Conservation (phyloP, 2,113 vertebrate species). For the Nerophis ophidion region DNA sequence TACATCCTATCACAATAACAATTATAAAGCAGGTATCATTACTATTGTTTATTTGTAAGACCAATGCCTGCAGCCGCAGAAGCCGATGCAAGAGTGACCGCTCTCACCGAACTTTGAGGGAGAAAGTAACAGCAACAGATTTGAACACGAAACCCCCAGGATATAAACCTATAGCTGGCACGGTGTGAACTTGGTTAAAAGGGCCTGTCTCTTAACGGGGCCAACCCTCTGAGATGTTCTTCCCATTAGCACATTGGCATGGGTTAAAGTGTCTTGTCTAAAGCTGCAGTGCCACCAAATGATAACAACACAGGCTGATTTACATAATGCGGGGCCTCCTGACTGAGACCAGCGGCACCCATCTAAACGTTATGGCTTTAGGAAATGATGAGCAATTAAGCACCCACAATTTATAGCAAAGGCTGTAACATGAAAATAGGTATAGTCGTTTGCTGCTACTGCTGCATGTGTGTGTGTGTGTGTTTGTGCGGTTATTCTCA, state of each 20-base stretch:
- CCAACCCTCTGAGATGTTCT: constrained; percentile 2
- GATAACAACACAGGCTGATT: constrained; percentile 9
- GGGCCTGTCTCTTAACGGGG: not conserved
- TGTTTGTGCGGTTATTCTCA: constrained; percentile 8
- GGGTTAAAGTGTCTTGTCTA: constrained; percentile 6
- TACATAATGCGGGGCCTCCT: constrained; percentile 9
- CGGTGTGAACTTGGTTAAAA: not conserved
- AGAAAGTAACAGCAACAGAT: not conserved
- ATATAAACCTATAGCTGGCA: not conserved
- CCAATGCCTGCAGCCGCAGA: no score
- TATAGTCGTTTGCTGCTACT: constrained; percentile 9
- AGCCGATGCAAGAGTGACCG: no score
- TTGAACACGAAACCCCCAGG: not conserved
- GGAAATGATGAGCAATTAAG: constrained; percentile 17
- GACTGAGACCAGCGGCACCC: constrained; percentile 5
- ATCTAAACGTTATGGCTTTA: constrained; percentile 11
- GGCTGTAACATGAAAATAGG: constrained; percentile 3
- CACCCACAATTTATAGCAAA: constrained; percentile 9
- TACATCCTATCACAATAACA: no score
- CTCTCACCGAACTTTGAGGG: no score
- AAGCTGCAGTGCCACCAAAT: not conserved
- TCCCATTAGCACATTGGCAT: constrained; percentile 9
- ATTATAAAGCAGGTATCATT: no score
- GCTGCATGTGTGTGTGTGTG: not conserved
- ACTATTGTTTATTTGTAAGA: no score